phyloP scores from a whole-genome alignment of 2,888 invertebrate species.

The Tricholauxania praeusta region DNA sequence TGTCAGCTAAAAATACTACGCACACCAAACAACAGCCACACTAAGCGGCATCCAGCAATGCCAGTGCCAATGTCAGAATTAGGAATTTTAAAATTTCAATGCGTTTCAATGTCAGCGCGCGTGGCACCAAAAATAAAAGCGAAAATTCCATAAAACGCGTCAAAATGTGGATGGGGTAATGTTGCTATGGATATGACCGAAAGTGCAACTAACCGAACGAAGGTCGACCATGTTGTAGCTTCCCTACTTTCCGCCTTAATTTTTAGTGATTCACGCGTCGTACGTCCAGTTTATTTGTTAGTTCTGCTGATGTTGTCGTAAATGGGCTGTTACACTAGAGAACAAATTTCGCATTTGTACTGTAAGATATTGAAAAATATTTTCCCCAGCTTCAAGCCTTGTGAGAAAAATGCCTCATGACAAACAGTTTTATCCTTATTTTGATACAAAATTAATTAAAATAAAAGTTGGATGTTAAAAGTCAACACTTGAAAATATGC shows the following conservation, averaged over 20 bases:
- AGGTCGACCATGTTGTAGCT: slow-evolving; percentile 42
- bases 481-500: too few species aligned
- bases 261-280: too few species aligned
- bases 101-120: slow-evolving; percentile 35
- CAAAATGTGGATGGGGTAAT: slow-evolving; percentile 30
- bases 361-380: too few species aligned
- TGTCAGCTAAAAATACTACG: slow-evolving; percentile 19
- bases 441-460: too few species aligned
- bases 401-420: too few species aligned
- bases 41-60: neutral
- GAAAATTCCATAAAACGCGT: neutral
- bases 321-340: too few species aligned
- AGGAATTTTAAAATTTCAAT: slow-evolving; percentile 30
- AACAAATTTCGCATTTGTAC: too few species aligned
- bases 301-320: slow-evolving; percentile 15
- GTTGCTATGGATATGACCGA: slow-evolving; percentile 35
- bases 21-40: neutral
- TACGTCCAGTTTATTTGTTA: neutral
- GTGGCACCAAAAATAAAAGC: slow-evolving; percentile 31
- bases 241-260: neutral
- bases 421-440: too few species aligned
- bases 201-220: slow-evolving; percentile 49
- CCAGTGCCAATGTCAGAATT: slow-evolving; percentile 39
- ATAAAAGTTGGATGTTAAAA: too few species aligned
- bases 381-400: too few species aligned